A percentile compares a stretch with the other conserved stretches of the same genome.
These are phyloP conservation scores for Wiebesia pumilae DNA, from an alignment of 1,140 invertebrate genomes.

Conservation along the genomic window DNA sequence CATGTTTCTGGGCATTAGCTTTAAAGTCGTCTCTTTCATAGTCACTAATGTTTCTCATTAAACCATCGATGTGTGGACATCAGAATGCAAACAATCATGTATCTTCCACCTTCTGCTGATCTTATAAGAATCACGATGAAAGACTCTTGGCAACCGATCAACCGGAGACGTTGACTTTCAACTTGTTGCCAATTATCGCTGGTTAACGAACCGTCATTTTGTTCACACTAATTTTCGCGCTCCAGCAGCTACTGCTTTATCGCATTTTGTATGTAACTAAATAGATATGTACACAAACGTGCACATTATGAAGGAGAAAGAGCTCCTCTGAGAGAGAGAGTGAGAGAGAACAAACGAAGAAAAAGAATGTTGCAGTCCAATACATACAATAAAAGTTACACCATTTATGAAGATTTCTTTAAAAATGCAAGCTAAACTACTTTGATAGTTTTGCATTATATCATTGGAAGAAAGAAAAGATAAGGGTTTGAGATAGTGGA, in stretches of 20 bases:
- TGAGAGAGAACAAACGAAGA: too few species aligned
- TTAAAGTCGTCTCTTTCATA: background rate
- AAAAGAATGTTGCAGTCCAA: background rate
- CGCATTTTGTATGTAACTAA: background rate
- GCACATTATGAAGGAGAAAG: too few species aligned
- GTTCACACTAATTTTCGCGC: constrained; percentile 10
- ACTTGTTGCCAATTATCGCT: constrained; percentile 53
- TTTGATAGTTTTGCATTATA: too few species aligned
- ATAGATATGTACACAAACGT: background rate
- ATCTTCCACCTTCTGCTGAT: background rate
- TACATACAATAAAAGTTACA: too few species aligned
- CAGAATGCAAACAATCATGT: background rate
- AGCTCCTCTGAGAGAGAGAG: too few species aligned
- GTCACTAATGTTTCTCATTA: too few species aligned
- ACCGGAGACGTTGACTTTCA: constrained; percentile 37
- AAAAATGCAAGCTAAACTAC: too few species aligned
- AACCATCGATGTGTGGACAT: background rate
- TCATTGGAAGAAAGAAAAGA: too few species aligned
- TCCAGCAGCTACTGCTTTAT: background rate
- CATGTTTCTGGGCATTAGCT: too few species aligned
- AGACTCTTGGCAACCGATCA: constrained; percentile 43
- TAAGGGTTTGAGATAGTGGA: background rate
- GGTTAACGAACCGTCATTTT: constrained; percentile 47
- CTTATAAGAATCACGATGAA: background rate
- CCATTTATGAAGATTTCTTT: too few species aligned